phyloP scores from a whole-genome alignment of 2,113 vertebrate species.

The Chamaetylas fuelleborni region DNA sequence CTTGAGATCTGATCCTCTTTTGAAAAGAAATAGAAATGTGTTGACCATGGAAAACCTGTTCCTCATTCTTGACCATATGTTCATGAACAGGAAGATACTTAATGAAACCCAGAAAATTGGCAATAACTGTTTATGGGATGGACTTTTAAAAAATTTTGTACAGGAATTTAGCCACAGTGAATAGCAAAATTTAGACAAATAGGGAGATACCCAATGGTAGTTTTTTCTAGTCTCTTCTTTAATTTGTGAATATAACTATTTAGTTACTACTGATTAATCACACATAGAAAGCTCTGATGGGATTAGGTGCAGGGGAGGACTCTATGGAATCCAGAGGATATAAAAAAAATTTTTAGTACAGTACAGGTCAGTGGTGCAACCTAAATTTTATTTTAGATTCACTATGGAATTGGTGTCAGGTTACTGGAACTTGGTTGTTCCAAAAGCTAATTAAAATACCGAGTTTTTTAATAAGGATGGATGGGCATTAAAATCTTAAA shows the following conservation, averaged over 20 bases:
- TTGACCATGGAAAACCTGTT: neutral
- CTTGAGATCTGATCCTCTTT: neutral
- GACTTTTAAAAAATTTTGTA: neutral
- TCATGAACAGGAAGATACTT: neutral
- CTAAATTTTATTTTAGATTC: conserved; percentile 19
- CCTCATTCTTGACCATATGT: neutral
- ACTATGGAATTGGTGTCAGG: neutral
- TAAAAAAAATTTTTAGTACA: neutral
- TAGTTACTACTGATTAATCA: conserved; percentile 49
- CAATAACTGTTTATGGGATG: neutral
- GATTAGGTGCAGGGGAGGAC: neutral
- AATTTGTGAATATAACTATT: neutral
- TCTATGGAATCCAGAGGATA: neutral
- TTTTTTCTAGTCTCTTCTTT: neutral
- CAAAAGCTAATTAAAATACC: conserved; percentile 5
- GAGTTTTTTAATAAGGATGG: neutral
- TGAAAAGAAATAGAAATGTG: neutral
- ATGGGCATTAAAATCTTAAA: neutral
- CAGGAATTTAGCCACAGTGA: neutral
- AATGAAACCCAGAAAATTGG: neutral
- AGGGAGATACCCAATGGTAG: neutral
- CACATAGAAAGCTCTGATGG: conserved; percentile 31
- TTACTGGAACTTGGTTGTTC: neutral
- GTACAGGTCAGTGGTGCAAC: neutral
- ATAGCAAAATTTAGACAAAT: neutral